Percentiles rank a stretch among this genome's conserved stretches.
Conservation (phyloP, 1,140 invertebrate species). For the Diplogasteroides magnus region DNA sequence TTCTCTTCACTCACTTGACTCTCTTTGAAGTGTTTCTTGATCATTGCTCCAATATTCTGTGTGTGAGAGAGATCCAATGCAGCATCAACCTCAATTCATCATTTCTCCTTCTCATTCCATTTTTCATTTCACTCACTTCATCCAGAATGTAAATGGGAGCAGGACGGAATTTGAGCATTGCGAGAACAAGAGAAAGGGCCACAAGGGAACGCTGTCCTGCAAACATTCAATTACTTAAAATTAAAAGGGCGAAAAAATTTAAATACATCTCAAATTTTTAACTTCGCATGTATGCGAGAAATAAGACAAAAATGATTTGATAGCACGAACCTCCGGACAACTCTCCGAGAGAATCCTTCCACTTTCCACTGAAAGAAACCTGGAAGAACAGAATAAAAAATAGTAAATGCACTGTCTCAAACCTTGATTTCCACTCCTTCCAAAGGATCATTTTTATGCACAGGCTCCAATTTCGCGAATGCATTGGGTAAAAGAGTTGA, state of each 20-base stretch:
- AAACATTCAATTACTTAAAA: constrained; percentile 17
- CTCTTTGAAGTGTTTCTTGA: constrained; percentile 84
- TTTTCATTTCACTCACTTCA: constrained; percentile 64
- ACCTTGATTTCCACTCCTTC: constrained; percentile 76
- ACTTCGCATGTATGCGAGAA: too few species aligned
- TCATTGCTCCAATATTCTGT: constrained; percentile 94
- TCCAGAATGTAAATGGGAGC: constrained; percentile 97
- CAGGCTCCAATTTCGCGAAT: constrained; percentile 74
- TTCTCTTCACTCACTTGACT: constrained; percentile 77
- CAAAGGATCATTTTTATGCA: constrained; percentile 68
- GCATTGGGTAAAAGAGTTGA: constrained; percentile 81
- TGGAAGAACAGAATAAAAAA: constrained; percentile 77
- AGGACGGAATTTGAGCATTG: constrained; percentile 92
- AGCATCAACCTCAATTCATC: constrained; percentile 85
- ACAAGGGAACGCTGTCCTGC: constrained; percentile 71
- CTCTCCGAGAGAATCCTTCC: constrained; percentile 93
- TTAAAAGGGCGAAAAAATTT: not conserved
- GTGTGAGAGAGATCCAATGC: constrained; percentile 96
- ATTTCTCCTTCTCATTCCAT: too few species aligned
- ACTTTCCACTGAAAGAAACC: constrained; percentile 83
- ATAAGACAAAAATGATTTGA: constrained; percentile 3
- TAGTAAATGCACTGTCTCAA: constrained; percentile 10
- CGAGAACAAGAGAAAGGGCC: constrained; percentile 87
- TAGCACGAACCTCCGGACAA: constrained; percentile 86
- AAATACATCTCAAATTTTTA: constrained; percentile 1